Evolutionary conservation across 2,797 vertebrate species (phyloP).

Genomic region (Premnoplex brunnescens): DNA sequence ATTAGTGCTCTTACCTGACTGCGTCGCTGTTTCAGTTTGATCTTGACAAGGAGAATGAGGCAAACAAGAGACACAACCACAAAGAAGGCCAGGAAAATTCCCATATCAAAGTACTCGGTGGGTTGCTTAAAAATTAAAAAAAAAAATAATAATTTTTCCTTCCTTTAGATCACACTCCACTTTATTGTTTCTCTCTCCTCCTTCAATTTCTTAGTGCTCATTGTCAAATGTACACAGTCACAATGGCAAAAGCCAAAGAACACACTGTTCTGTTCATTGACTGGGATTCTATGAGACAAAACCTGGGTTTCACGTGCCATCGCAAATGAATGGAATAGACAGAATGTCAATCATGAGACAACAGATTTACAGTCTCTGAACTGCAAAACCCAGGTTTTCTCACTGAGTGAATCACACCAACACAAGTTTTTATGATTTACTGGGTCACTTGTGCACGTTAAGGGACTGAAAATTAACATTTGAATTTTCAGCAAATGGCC

Average conservation of each 20-base stretch:
- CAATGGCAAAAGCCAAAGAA: not conserved
- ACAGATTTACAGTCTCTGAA: conserved; percentile 36
- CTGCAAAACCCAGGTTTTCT: conserved; percentile 24
- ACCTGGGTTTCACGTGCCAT: not conserved
- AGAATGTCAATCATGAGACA: conserved; percentile 2
- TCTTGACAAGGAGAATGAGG: conserved; percentile 97
- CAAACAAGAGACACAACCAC: conserved; percentile 97
- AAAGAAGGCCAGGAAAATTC: conserved; percentile 98
- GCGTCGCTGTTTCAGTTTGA: conserved; percentile 96
- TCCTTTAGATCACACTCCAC: not conserved
- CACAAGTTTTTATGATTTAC: not conserved
- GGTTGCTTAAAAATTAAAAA: conserved; percentile 84
- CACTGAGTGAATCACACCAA: conserved; percentile 13
- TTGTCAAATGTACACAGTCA: not conserved
- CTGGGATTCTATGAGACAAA: not conserved
- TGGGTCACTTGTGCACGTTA: not conserved
- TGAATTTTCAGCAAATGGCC: not conserved
- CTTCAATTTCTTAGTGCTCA: not conserved
- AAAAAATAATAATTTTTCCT: not conserved
- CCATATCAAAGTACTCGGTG: conserved; percentile 98
- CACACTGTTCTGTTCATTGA: not conserved
- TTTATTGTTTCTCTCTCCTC: not conserved
- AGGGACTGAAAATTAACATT: not conserved
- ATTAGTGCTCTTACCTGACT: conserved; percentile 86
- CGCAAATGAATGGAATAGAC: not conserved